Evolutionary conservation across 2,888 invertebrate genomes (phyloP).

Genomic region (Hydrotaea cyrtoneurina): DNA sequence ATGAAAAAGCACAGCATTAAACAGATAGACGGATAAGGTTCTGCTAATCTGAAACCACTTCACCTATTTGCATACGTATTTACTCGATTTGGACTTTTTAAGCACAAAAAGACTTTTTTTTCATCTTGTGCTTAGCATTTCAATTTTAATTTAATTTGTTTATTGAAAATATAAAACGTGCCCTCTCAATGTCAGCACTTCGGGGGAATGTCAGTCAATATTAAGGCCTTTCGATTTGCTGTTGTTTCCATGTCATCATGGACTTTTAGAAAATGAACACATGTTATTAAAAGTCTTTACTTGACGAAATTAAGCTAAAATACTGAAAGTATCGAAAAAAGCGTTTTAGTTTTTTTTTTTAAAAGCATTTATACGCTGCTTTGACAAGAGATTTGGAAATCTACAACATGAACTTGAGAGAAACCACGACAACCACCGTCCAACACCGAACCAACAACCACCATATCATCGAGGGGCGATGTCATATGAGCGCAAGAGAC

Average conservation of each 20-base stretch:
- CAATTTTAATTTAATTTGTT: background rate
- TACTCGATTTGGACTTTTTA: background rate
- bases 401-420: constrained; percentile 55
- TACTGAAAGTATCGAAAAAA: constrained; percentile 40
- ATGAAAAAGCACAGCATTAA: background rate
- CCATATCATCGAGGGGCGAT: background rate
- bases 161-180: background rate
- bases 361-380: constrained; percentile 46
- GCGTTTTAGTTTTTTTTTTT: too few species aligned
- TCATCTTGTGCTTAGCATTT: background rate
- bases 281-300: constrained; percentile 8
- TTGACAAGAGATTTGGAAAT: constrained; percentile 62
- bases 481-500: background rate
- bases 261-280: constrained; percentile 13
- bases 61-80: background rate
- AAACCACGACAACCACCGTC: background rate
- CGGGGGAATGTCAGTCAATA: too few species aligned
- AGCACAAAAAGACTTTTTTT: constrained; percentile 2
- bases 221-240: background rate
- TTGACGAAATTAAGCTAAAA: constrained; percentile 5
- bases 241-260: background rate
- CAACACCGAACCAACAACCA: too few species aligned
- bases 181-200: too few species aligned
- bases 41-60: background rate
- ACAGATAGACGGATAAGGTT: background rate